These are phyloP conservation scores for Shinisaurus crocodilurus DNA, from an alignment of 2,113 vertebrate species.

Conservation along the genomic window DNA sequence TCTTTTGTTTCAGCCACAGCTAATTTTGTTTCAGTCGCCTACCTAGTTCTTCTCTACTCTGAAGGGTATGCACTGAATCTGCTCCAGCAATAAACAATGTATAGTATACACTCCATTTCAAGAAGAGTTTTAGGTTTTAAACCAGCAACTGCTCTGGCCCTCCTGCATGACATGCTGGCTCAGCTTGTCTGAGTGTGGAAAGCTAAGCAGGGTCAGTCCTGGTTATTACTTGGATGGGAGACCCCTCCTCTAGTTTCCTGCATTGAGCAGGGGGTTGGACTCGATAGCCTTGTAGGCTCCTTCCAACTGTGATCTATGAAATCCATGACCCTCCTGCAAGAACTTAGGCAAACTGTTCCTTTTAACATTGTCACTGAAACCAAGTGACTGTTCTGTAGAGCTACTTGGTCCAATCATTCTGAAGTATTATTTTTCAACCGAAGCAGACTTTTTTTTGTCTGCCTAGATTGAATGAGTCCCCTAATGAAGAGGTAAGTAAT, in stretches of 20 bases:
- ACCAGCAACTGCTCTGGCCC: background rate
- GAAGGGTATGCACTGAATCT: background rate
- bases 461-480: background rate
- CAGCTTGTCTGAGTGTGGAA: too few relatives aligned
- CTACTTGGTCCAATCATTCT: background rate
- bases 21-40: fast-evolving
- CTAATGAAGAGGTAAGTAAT: background rate
- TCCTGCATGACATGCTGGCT: too few relatives aligned
- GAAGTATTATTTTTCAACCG: background rate
- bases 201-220: too few relatives aligned
- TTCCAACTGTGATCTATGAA: too few relatives aligned
- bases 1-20: background rate
- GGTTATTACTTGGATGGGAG: too few relatives aligned
- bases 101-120: background rate
- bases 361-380: background rate
- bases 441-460: background rate
- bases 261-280: too few relatives aligned
- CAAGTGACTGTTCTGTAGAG: background rate
- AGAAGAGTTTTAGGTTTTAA: background rate
- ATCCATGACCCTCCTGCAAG: too few relatives aligned
- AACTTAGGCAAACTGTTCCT: background rate
- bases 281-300: too few relatives aligned
- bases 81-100: fast-evolving
- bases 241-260: too few relatives aligned
- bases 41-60: background rate